A percentile compares a stretch with the other conserved stretches of the same genome.
phyloP scores from a whole-genome alignment of 30 jellyfish, hydroid and myxozoan genomes.

The Euphysa ruthae region DNA sequence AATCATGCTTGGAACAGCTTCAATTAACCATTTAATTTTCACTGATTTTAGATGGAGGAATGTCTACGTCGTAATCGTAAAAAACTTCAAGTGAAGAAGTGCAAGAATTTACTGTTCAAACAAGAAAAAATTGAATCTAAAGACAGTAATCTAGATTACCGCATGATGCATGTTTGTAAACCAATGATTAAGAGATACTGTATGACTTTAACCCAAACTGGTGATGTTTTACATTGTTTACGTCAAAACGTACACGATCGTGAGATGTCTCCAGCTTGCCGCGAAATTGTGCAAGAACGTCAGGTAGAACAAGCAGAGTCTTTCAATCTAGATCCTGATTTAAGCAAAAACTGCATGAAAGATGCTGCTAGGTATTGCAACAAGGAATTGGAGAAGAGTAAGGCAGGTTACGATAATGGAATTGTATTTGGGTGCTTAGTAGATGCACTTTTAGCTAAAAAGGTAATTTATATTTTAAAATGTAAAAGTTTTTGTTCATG shows the following conservation, averaged over 20 bases:
- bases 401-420: constrained; percentile 14
- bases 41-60: constrained; percentile 48
- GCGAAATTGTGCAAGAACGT: constrained; percentile 58
- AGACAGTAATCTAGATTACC: constrained; percentile 68
- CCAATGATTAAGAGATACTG: constrained; percentile 56
- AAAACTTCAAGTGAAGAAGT: constrained; percentile 8
- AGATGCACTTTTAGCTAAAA: neutral
- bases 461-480: neutral
- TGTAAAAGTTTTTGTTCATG: too few relatives aligned
- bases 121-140: constrained; percentile 52
- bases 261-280: constrained; percentile 37
- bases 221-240: constrained; percentile 13
- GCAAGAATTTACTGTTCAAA: constrained; percentile 38
- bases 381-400: neutral
- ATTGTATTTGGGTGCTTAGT: constrained; percentile 30
- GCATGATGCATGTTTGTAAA: constrained; percentile 59
- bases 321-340: constrained; percentile 68
- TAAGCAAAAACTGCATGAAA: constrained; percentile 48
- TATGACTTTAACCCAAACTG: neutral
- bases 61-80: constrained; percentile 50
- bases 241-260: constrained; percentile 14
- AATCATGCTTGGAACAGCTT: too few relatives aligned
- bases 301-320: constrained; percentile 73
- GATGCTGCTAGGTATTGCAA: constrained; percentile 59
- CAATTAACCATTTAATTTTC: neutral